Percentiles rank a stretch among this genome's conserved stretches.
phyloP scores from a whole-genome alignment of 1,140 invertebrate species.

The Sesamia nonagrioides region DNA sequence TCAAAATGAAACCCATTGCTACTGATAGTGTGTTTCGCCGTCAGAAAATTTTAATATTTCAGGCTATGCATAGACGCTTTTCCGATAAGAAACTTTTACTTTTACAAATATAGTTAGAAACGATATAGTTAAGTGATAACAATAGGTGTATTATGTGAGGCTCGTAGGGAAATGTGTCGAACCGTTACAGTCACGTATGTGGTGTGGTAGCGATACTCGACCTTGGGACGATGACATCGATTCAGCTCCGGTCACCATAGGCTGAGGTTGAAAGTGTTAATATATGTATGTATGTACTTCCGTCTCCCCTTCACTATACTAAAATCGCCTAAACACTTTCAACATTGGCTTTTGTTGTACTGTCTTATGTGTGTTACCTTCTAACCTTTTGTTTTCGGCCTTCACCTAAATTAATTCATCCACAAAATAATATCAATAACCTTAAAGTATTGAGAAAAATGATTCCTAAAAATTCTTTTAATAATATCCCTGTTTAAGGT shows the following conservation, averaged over 20 bases:
- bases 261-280: neutral
- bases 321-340: neutral
- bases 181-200: neutral
- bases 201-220: neutral
- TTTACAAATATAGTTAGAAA: too few relatives aligned
- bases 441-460: neutral
- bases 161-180: neutral
- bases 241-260: neutral
- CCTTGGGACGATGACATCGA: slow-evolving; percentile 31
- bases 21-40: too few relatives aligned
- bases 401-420: neutral
- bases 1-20: too few relatives aligned
- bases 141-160: neutral
- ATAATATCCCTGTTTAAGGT: neutral
- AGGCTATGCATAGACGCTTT: too few relatives aligned
- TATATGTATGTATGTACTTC: too few relatives aligned
- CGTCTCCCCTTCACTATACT: neutral
- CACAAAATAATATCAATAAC: neutral
- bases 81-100: too few relatives aligned
- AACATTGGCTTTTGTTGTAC: neutral
- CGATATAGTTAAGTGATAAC: neutral
- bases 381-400: neutral
- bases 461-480: neutral
- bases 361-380: neutral
- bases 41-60: too few relatives aligned